These are phyloP conservation scores for Myotis lucifugus DNA, from an alignment of 2,113 vertebrate species.

Conservation along the genomic window DNA sequence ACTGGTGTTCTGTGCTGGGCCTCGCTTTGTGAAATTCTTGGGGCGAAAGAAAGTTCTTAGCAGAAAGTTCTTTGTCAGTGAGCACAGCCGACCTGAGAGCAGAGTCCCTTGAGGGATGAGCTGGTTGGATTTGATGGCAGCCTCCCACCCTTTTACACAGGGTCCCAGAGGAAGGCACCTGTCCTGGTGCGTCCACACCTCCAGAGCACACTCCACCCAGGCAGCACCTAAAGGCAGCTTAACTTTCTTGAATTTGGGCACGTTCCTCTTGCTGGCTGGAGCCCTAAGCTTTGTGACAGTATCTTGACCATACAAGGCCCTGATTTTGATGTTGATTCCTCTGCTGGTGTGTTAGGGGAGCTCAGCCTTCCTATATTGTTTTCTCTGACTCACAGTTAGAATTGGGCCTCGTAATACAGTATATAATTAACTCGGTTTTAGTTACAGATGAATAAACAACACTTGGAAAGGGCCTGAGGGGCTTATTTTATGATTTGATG, in stretches of 20 bases:
- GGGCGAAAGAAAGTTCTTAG: neutral
- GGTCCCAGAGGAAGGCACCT: neutral
- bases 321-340: neutral
- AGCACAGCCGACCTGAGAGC: neutral
- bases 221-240: neutral
- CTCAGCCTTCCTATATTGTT: neutral
- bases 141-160: no score
- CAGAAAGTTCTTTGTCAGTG: neutral
- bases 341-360: neutral
- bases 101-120: neutral
- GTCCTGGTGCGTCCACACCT: neutral
- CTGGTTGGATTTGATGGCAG: neutral
- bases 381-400: neutral
- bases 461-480: neutral
- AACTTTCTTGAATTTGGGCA: neutral
- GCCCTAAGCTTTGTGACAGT: neutral
- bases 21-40: neutral
- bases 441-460: neutral
- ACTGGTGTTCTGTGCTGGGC: neutral
- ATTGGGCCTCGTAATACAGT: neutral
- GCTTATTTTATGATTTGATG: neutral
- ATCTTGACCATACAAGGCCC: neutral
- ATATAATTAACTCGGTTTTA: neutral
- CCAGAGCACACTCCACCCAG: neutral
- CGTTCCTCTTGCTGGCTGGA: neutral